phyloP scores from a whole-genome alignment of 2,797 vertebrate species.

The Heliangelus exortis region DNA sequence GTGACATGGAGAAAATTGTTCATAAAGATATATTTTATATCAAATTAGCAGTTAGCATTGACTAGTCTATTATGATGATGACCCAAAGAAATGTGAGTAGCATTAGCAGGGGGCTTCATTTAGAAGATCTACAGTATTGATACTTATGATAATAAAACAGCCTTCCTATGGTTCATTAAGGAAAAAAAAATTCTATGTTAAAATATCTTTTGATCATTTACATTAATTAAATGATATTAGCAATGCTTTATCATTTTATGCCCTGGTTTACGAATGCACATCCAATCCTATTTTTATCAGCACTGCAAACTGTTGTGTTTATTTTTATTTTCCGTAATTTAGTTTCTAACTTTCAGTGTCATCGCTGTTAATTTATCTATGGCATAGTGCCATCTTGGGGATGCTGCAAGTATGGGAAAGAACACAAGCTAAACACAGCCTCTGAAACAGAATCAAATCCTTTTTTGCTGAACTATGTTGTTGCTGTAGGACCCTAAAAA shows the following conservation, averaged over 20 bases:
- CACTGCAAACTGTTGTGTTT: neutral
- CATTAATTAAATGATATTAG: neutral
- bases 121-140: neutral
- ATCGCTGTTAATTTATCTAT: neutral
- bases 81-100: neutral
- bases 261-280: neutral
- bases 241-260: neutral
- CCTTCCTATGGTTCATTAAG: neutral
- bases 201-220: neutral
- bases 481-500: neutral
- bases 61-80: neutral
- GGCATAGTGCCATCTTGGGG: slow-evolving; percentile 65
- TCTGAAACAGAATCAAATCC: neutral
- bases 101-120: neutral
- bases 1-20: neutral
- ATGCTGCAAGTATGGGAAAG: slow-evolving; percentile 1
- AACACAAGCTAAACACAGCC: neutral
- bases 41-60: neutral
- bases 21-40: neutral
- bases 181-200: neutral
- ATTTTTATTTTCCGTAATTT: neutral
- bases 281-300: slow-evolving; percentile 5
- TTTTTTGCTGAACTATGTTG: neutral
- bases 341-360: neutral
- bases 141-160: neutral